These are phyloP conservation scores for Rhimphoctona megacephalus DNA, from an alignment of 2,888 invertebrate species.

Conservation along the genomic window DNA sequence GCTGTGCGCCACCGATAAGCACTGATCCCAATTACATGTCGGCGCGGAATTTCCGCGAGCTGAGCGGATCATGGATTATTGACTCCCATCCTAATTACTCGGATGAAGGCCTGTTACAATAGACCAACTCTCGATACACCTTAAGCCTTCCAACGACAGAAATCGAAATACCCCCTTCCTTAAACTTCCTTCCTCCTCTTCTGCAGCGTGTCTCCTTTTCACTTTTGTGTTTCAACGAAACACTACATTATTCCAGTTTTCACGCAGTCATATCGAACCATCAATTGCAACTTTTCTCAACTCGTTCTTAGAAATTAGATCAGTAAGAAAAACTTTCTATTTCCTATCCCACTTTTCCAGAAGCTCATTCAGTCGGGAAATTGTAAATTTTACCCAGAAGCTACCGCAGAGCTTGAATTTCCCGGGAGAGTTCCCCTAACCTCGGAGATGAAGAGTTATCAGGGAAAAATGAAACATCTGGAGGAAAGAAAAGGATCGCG, in stretches of 20 bases:
- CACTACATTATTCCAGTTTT: slow-evolving; percentile 13
- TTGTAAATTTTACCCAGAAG: slow-evolving; percentile 23
- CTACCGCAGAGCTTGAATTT: slow-evolving; percentile 22
- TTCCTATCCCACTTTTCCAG: slow-evolving; percentile 13
- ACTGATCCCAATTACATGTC: slow-evolving; percentile 83
- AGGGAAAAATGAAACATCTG: not conserved
- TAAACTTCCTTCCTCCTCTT: not conserved
- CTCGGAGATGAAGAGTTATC: slow-evolving; percentile 21
- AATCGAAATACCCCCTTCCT: not conserved
- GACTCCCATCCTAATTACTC: slow-evolving; percentile 79
- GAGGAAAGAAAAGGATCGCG: not conserved
- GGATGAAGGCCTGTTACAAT: slow-evolving; percentile 63
- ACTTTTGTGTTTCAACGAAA: not conserved
- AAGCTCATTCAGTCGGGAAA: slow-evolving; percentile 36
- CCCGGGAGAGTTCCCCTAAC: slow-evolving; percentile 32
- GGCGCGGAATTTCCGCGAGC: slow-evolving; percentile 77
- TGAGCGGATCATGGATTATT: slow-evolving; percentile 84
- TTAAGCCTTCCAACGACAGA: slow-evolving; percentile 53
- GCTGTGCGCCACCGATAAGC: slow-evolving; percentile 83
- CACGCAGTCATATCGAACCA: not conserved
- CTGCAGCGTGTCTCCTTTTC: not conserved
- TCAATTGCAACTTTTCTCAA: not conserved
- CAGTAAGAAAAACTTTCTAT: not conserved
- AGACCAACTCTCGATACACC: slow-evolving; percentile 65
- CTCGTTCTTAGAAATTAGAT: slow-evolving; percentile 19